phyloP scores from a whole-genome alignment of 2,797 vertebrate species.

The Schizopygopsis pylzovi region DNA sequence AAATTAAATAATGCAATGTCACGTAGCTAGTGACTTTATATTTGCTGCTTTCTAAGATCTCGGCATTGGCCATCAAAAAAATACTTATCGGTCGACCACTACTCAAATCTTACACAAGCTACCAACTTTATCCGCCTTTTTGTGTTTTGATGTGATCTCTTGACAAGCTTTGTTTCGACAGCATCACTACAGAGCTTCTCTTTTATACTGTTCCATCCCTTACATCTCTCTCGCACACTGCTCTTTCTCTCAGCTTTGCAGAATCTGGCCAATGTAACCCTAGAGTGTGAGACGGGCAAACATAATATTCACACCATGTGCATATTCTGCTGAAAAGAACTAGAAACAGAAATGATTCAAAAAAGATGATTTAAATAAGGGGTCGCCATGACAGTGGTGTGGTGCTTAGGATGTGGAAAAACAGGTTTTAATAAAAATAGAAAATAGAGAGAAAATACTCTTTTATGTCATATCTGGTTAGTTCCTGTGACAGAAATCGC shows the following conservation, averaged over 20 bases:
- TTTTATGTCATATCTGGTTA: background rate
- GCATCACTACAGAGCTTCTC: background rate
- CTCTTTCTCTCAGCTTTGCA: background rate
- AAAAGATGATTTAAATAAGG: background rate
- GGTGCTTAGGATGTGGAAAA: background rate
- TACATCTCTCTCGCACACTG: background rate
- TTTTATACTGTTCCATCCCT: background rate
- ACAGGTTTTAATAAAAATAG: background rate
- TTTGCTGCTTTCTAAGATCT: background rate
- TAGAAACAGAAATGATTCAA: background rate
- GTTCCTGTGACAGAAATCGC: background rate
- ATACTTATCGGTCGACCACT: background rate
- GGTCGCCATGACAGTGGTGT: background rate
- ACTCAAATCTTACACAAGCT: background rate
- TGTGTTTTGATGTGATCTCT: background rate
- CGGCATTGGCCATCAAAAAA: background rate
- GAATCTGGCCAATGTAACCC: background rate
- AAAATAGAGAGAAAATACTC: background rate
- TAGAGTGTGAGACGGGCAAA: conserved; percentile 11
- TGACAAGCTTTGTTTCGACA: background rate
- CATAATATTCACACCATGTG: background rate
- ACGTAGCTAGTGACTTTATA: background rate
- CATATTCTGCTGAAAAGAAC: background rate
- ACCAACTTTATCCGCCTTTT: too few species aligned
- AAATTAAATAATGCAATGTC: too few species aligned